Base-by-base conservation (phyloP, 2,113 vertebrate genomes). In the Rostratula benghalensis region DNA sequence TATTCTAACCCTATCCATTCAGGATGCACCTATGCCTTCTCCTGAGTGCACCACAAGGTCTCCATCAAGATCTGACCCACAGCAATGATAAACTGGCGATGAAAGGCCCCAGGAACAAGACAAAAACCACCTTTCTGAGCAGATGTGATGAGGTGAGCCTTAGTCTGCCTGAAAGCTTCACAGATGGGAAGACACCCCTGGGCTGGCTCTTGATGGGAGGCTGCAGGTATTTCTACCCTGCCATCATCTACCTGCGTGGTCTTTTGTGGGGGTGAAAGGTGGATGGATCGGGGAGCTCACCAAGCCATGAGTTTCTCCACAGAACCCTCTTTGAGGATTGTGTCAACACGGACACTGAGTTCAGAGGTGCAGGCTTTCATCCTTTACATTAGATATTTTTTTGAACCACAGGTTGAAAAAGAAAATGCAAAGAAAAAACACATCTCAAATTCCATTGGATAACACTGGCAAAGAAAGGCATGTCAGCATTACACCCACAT, bases 341-440 rank as follows among this genome's bases (percentile, higher is more conserved):
- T 60, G 43, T 75, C 60, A 95, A 82, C 39, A 85, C 31, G 91
- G 69, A 73, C 45, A 67, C 3, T 43, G 21, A 82, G 35, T 82
- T 89, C 77, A 94, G 69, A 68, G 20, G 53, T 39, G 39, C 69
- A 71, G 64, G 35, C 6, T 87, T 93, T 89, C 11, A 0, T 45
- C 8, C 48, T 76, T 45, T 84, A n/a, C 84, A 77, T 35, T 41
- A 7, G 12, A 83, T 37, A 27, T 6, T 17, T 56, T 83, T 92
- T 61, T 59, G 25, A 39, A 81, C 43, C 2, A 0, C 37, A 24
- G 0, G 41, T 50, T 82, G 39, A 76, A 94, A 84, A 95, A 94
- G 71, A 95, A 95, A 96, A 89, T 31, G 90, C 31, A 92, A 96
- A 75, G 74, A 45, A 93, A 91, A 97, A 92, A 28, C 37, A 37